These are phyloP conservation scores for Daktulosphaira vitifoliae DNA, from an alignment of 1,140 invertebrate genomes.

Conservation along the genomic window DNA sequence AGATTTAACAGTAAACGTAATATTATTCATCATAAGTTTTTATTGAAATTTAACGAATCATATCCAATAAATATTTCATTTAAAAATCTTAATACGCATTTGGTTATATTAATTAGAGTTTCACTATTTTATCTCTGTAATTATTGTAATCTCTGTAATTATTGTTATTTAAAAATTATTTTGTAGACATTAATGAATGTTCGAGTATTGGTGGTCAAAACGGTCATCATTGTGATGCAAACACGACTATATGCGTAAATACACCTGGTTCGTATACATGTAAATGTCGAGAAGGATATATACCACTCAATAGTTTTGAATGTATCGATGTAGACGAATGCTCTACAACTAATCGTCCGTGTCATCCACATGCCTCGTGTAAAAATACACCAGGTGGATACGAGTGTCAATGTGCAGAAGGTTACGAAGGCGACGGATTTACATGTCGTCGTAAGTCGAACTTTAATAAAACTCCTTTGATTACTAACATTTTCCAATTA, in stretches of 20 bases:
- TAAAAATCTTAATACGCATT: no score
- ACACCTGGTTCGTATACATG: conserved; percentile 68
- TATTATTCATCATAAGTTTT: no score
- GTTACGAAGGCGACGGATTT: conserved; percentile 75
- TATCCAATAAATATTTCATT: no score
- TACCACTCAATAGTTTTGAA: conserved; percentile 61
- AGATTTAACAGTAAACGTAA: no score
- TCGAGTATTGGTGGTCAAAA: conserved; percentile 58
- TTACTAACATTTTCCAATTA: no score
- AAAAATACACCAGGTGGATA: conserved; percentile 78
- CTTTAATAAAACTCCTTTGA: no score
- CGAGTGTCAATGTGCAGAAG: conserved; percentile 68
- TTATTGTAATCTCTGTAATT: no score
- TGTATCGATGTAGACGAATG: conserved; percentile 78
- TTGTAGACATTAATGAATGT: conserved; percentile 73
- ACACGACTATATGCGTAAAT: conserved; percentile 67
- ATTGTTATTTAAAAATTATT: background rate
- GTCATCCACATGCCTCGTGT: conserved; percentile 70
- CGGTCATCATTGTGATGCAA: conserved; percentile 70
- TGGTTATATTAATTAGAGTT: no score
- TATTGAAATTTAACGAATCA: no score
- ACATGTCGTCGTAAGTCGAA: conserved; percentile 69
- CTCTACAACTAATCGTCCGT: conserved; percentile 51
- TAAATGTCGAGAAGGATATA: conserved; percentile 71
- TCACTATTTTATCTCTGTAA: no score